Percentiles rank a stretch among this genome's conserved stretches.
Evolutionary conservation across 37 sponge, comb jelly and placozoan genomes (phyloP).

Genomic region (Aplysina aerophoba): DNA sequence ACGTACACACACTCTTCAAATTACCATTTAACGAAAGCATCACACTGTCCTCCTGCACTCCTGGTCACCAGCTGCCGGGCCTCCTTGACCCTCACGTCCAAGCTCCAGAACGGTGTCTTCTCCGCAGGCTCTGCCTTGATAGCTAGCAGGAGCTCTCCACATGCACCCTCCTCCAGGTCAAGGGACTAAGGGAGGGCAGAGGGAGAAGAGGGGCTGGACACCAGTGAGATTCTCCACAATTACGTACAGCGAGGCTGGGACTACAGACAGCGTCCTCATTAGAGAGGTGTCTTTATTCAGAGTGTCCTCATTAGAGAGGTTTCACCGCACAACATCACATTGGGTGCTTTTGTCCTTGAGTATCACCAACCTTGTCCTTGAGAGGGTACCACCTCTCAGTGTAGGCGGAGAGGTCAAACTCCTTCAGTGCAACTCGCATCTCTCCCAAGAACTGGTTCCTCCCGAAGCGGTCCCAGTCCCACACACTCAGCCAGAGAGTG

Average conservation of each 20-base stretch:
- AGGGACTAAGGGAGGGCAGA: too few relatives aligned
- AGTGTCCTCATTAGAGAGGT: too few relatives aligned
- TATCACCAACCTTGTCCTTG: conserved; percentile 46
- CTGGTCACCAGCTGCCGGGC: neutral
- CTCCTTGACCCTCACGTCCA: conserved; percentile 16
- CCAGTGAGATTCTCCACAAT: too few relatives aligned
- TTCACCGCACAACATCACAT: too few relatives aligned
- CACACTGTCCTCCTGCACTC: neutral
- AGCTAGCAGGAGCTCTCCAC: neutral
- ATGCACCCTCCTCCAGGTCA: neutral
- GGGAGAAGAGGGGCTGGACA: too few relatives aligned
- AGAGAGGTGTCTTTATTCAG: too few relatives aligned
- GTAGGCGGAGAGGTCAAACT: conserved; percentile 48
- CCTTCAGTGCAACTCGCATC: conserved; percentile 57
- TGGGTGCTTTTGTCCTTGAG: too few relatives aligned
- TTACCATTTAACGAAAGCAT: conserved; percentile 30
- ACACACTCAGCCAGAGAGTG: conserved; percentile 69
- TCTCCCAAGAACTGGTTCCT: conserved; percentile 75
- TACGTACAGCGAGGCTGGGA: too few relatives aligned
- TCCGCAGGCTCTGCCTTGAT: conserved; percentile 21
- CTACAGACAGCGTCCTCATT: too few relatives aligned
- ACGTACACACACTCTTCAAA: too few relatives aligned
- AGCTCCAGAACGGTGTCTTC: neutral
- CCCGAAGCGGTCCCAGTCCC: conserved; percentile 76
- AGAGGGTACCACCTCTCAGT: conserved; percentile 60